A percentile compares a stretch with the other conserved stretches of the same genome.
Conservation (phyloP, 2,888 invertebrate species). For the Heterodera filipjevi region DNA sequence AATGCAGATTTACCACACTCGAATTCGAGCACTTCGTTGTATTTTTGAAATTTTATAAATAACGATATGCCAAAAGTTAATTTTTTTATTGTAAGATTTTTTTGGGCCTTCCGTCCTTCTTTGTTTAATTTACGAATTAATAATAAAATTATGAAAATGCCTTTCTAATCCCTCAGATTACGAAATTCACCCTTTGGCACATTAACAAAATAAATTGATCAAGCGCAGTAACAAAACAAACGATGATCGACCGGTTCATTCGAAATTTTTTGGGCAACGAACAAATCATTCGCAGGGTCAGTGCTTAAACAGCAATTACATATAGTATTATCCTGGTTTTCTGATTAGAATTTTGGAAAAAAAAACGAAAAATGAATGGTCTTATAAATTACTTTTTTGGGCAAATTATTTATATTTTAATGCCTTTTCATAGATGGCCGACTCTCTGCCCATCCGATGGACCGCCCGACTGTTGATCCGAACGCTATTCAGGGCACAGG, state of each 20-base stretch:
- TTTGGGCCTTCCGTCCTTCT: too few relatives aligned
- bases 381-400: too few relatives aligned
- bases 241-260: not conserved
- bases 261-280: not conserved
- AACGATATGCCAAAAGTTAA: too few relatives aligned
- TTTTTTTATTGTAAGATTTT: too few relatives aligned
- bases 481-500: not conserved
- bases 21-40: too few relatives aligned
- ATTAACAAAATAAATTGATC: not conserved
- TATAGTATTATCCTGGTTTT: not conserved
- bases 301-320: not conserved
- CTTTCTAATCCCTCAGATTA: too few relatives aligned
- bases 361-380: too few relatives aligned
- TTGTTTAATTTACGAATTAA: too few relatives aligned
- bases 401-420: not conserved
- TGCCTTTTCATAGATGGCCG: not conserved
- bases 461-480: not conserved
- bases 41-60: too few relatives aligned
- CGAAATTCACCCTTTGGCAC: too few relatives aligned
- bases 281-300: not conserved
- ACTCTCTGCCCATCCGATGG: not conserved
- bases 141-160: too few relatives aligned
- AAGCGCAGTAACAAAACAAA: not conserved
- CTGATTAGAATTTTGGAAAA: not conserved
- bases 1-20: too few relatives aligned